Evolutionary conservation across 2,888 invertebrate species (phyloP), one percentile per base, ranked within the genome.

Genomic region (Penaeus monodon): DNA sequence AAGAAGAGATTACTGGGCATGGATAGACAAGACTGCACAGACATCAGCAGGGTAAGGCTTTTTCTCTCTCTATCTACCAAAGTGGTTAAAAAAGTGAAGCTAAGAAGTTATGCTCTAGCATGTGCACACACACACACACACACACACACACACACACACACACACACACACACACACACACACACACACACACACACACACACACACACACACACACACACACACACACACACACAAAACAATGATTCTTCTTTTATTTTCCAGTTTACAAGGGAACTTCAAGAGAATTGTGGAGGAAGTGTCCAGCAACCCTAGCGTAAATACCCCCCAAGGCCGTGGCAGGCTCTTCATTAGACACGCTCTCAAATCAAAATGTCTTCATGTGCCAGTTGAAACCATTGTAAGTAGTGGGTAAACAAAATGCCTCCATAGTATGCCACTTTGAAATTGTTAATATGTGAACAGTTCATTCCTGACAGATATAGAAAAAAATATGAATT

Each of bases 1-100:
- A 29, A 83, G 76, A 64, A 79, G 81, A 64, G 87, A 89, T 68
- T 90, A 89, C 80, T 90, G 90, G 90, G 82, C 88, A 20, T 89
- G 88, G 89, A 82, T 90, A 68, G 85, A 88, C 65, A 82, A 86
- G 77, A 68, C 76, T 77, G 44, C 81, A 38, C 84, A 86, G 10
- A 63, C 84, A 33, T 78, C 84, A 27, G 63, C 84, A 24, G 73
- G 81, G 87, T 84, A 81, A 81, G 38, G 33, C 38, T 38, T 29
- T 64, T 57, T 27, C 10, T 17, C 1, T 57, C 27, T 24, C 33
- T 17, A 14, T 49, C 17, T 44, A 44, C 17, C 0, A 57, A 78
- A 44, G 10, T 57, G 57, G 57, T 57, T 57, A 57, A 57, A 57
- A 17, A 14, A 17, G 57, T 17, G 4, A 2, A 3, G 0, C 57